Evolutionary conservation across 2,888 invertebrate genomes (phyloP), one percentile per base, ranked within the genome.

Genomic region (Beris chalybata): DNA sequence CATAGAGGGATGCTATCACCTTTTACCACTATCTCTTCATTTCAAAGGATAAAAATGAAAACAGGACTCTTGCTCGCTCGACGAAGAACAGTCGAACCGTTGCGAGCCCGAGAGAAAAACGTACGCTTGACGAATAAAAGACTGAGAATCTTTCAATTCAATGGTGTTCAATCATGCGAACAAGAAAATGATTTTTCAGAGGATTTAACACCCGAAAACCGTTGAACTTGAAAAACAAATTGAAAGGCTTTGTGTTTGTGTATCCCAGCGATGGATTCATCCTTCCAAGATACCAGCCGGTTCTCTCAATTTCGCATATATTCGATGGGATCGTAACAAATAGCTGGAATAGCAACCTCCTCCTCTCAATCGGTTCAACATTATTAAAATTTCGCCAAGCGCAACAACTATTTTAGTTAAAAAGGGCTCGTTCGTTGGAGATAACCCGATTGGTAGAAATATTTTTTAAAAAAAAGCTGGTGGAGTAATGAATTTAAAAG

Each of bases 131-230:
- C 30, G 54, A 54, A 54, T 31, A 31, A 54, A 54, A 31, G 53
- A 31, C 31, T 11, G 47, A 22, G 38, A 59, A 59, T 59, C 31
- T 47, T 59, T 48, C 61, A 55, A 59, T 66, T 66, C 66, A 61
- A 66, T 66, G 55, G 61, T 63, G 61, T 67, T 67, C 67, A 67
- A 63, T 67, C 67, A 67, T 67, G 67, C 63, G 67, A 57, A 56
- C 59, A 63, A 56, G 56, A 57, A 67, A 67, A 64, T 63, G 63
- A 63, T 67, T 67, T 67, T 67, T 67, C 67, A 59, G 50, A 52
- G 67, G 63, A 63, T 67, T 67, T 61, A 67, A 56, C 67, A 67
- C 56, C 56, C 63, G 43, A 63, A 55, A 67, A 29, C 15, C 67
- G 57, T 44, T 67, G 57, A 67, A 58, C 63, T 67, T 48, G 67